Conservation (phyloP, 2,888 invertebrate genomes). For the Alcis repandata region DNA sequence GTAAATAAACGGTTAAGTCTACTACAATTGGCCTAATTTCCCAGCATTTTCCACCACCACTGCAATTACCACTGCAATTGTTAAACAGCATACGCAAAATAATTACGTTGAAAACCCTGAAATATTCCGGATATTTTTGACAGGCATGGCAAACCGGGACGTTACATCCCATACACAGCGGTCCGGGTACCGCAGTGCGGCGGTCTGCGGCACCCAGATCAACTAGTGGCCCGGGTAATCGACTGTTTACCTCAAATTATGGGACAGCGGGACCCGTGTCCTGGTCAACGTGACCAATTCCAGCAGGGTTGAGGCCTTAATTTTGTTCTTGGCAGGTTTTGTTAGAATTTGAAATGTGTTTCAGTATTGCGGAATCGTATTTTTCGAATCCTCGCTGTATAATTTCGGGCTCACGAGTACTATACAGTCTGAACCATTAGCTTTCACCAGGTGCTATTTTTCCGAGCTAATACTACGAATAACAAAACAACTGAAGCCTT, state of each 20-base stretch:
- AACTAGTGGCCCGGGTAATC: slow-evolving; percentile 44
- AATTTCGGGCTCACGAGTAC: too few species aligned
- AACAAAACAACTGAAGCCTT: too few species aligned
- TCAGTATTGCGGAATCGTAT: too few species aligned
- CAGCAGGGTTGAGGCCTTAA: neutral
- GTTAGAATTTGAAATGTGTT: neutral
- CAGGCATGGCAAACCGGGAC: slow-evolving; percentile 15
- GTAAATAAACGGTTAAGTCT: too few species aligned
- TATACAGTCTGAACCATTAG: too few species aligned
- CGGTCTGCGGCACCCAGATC: slow-evolving; percentile 68
- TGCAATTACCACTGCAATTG: neutral
- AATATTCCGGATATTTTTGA: slow-evolving; percentile 1
- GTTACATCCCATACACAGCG: slow-evolving; percentile 30
- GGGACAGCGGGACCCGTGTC: slow-evolving; percentile 4
- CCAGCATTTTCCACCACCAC: too few species aligned
- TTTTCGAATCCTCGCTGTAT: too few species aligned
- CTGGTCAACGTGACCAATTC: slow-evolving; percentile 7
- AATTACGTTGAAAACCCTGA: neutral
- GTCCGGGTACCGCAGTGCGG: slow-evolving; percentile 74
- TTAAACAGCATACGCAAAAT: neutral
- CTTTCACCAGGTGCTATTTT: too few species aligned
- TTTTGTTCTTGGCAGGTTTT: neutral
- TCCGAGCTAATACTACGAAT: too few species aligned
- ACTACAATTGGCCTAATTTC: too few species aligned
- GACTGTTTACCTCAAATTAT: slow-evolving; percentile 36